Evolutionary conservation across 2,888 invertebrate genomes (phyloP), one percentile per base, ranked within the genome.

Genomic region (Pheosia tremula): DNA sequence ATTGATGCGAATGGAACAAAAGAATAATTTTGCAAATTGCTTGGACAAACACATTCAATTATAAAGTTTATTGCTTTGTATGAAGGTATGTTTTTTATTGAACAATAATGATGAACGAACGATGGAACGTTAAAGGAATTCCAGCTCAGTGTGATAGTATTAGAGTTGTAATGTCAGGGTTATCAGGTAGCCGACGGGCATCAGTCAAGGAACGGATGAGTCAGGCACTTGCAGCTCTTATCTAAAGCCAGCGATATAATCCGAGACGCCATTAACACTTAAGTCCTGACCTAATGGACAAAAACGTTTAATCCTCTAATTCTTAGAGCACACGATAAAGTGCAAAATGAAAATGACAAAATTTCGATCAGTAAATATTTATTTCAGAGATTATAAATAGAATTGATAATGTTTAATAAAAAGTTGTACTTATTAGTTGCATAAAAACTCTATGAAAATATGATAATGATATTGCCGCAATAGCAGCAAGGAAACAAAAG

Each of bases 251-350:
- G 83, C 80, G 83, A 80, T 83, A 88, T 93, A 91, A 91, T 91
- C 91, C 91, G 83, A 85, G 80, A 84, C 83, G 72, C 90, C 92
- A 90, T 91, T 92, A 91, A 92, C 91, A 92, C 90, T 89, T 86
- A 87, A 87, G 83, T 79, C 80, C 80, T 79, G 74, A 79, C 76
- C 86, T 92, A 93, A 93, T 93, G 93, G 93, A 92, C 92, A 91
- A 91, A 92, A 93, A 93, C 86, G 76, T 79, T 76, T 91, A 92
- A 93, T 91, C 92, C 90, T 79, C 76, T 69, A 79, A 80, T 86
- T 85, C 86, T 86, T 77, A 81, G 81, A 85, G 81, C 71, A 75
- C 73, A 78, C 75, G 82, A 86, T 84, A 84, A 84, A 82, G 73
- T 85, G 87, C 87, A 78, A 84, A 83, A 85, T 76, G 75, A 75